Evolutionary conservation across 2,113 vertebrate species (phyloP), one percentile per base, ranked within the genome.

Genomic region (Sapajus apella): DNA sequence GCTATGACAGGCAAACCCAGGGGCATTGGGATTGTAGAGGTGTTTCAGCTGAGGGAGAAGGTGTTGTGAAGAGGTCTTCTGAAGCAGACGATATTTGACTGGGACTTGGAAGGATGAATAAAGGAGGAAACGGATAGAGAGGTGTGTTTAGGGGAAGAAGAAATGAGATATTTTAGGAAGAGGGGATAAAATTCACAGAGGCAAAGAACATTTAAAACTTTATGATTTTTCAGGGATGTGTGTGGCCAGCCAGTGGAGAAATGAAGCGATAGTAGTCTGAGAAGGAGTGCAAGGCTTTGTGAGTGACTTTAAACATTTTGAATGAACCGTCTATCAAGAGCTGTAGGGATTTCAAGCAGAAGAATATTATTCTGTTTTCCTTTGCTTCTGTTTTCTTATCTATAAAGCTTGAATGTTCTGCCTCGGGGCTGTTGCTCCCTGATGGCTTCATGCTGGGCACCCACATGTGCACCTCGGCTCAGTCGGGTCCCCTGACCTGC

Each of bases 381-480:
- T 68, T 37, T 37, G 9, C n/a, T 32, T 35, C 23, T 6, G 25
- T 52, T 82, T 32, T n/a, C 25, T 50, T 17, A 8, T 43, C 21
- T 43, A 0, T 32, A 18, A 66, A 25, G 45, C 18, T 30, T 35
- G 13, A 10, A 0, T 13, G 64, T 20, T 3, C 35, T 45, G 4
- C 35, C 18, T 16, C 10, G 16, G 58, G 81, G 7, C 50, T n/a
- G 40, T 6, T 56, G 20, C 16, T 30, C 9, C 17, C 27, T 6
- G 2, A 16, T 6, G 18, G 12, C 9, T 30, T 12, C 21, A 3
- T 5, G 5, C 0, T 25, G 43, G 56, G 73, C 6, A 14, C n/a
- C n/a, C 50, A 32, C 30, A 25, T 58, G n/a, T 8, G 0, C 3
- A 3, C 40, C 1, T 6, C 8, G 1, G 16, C 30, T 11, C 52